Percentiles rank a stretch among this genome's conserved stretches.
phyloP scores from a whole-genome alignment of 2,113 vertebrate genomes.

The Alethe diademata region DNA sequence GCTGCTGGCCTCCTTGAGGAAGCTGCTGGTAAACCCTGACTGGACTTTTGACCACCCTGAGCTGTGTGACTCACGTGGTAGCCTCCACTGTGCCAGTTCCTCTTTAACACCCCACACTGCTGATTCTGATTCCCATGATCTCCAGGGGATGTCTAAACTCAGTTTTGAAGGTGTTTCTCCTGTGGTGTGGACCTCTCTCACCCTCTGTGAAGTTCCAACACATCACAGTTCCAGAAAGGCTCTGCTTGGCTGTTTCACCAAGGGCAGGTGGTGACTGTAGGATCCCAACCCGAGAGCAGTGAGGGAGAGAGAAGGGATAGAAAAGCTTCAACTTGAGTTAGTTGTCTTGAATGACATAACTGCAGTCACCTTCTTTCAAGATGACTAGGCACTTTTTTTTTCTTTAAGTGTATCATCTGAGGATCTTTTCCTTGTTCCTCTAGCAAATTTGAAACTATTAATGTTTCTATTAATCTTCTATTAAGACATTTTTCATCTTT shows the following conservation, averaged over 20 bases:
- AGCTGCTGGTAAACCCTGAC: neutral
- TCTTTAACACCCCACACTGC: neutral
- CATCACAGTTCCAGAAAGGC: neutral
- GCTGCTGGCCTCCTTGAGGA: neutral
- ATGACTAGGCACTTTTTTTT: neutral
- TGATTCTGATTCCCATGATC: neutral
- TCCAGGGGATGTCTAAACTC: neutral
- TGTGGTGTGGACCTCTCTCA: neutral
- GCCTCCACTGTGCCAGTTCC: neutral
- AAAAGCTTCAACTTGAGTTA: neutral
- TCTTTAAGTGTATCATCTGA: neutral
- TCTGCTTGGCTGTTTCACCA: neutral
- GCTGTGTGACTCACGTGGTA: neutral
- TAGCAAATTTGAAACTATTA: neutral
- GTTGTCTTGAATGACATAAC: neutral
- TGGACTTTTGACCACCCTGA: neutral
- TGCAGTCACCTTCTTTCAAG: neutral
- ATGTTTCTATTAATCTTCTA: neutral
- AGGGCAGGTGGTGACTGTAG: neutral
- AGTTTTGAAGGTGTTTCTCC: neutral
- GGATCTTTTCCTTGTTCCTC: neutral
- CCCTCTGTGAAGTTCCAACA: neutral
- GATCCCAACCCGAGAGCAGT: neutral
- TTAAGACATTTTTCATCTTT: neutral
- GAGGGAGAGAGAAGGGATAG: neutral